Base-by-base conservation (phyloP, 2,113 vertebrate genomes). In the Sialia sialis region DNA sequence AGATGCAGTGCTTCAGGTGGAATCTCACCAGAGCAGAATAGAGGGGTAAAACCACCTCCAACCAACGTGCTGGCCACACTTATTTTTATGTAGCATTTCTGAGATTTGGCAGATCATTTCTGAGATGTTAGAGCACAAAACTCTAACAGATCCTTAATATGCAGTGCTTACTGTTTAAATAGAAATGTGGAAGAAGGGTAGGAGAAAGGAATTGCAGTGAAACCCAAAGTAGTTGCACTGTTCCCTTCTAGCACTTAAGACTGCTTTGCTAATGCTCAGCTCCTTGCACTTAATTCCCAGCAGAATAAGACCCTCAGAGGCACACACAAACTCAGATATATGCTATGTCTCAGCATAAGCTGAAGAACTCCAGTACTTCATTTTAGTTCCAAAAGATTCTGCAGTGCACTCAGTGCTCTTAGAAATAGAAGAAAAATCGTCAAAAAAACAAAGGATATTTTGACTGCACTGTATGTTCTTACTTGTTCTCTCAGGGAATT, bases 371-470 rank as follows among this genome's bases (percentile, higher is more conserved):
- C 49, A 68, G 25, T 39, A 64, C 25, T 87, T 60, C 22, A 27
- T 55, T 84, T 79, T 18, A 49, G n/a, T 60, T 87, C 70, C 41
- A 62, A 23, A 85, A 68, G 49, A 51, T 46, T 89, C 51, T 54
- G 43, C 10, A 38, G 15, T 51, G 32, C 32, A n/a, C 51, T 80
- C 32, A 29, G 6, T 76, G 58, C 51, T 82, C 27, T 69, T 76
- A 58, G 23, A 80, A 84, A 87, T 51, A 16, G 49, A 79, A 91
- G 34, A 54, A 93, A 76, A 49, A 54, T 76, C 4, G 16, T n/a
- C 87, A 48, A 88, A 49, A 51, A 83, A 90, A 66, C 44, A 69
- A 85, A 80, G 51, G 70, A 34, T 87, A 62, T 80, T 95, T 85
- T 88, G 51, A 83, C 21, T 0, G 1, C 32, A 36, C 16, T 54